Evolutionary conservation across 2,113 vertebrate species (phyloP).

Genomic region (Recurvirostra avosetta): DNA sequence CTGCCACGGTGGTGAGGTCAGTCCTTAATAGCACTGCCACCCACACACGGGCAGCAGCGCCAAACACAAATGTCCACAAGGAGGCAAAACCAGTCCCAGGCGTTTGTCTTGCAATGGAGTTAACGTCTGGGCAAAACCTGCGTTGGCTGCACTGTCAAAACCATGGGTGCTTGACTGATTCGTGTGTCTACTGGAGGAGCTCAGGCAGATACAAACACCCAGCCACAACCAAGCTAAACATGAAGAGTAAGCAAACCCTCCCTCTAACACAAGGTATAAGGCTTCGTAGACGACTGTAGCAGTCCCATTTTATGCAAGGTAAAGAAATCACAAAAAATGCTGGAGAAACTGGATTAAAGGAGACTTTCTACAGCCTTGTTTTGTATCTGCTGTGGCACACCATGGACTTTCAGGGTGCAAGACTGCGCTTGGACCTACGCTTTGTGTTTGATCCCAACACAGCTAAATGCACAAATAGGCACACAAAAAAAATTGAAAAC

Average conservation of each 20-base stretch:
- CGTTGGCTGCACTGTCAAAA: background rate
- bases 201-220: background rate
- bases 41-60: fast-evolving
- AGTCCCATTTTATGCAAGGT: background rate
- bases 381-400: background rate
- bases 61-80: fast-evolving
- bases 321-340: background rate
- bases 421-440: background rate
- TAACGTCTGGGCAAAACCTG: background rate
- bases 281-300: background rate
- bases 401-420: background rate
- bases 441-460: background rate
- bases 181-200: background rate
- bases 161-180: fast-evolving
- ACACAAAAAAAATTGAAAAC: background rate
- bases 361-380: background rate
- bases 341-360: background rate
- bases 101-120: fast-evolving
- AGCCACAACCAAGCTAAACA: background rate
- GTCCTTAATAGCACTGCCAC: background rate
- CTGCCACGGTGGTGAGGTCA: background rate
- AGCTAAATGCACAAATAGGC: background rate
- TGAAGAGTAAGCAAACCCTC: background rate
- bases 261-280: background rate
- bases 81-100: background rate